Conservation (phyloP, 2,113 vertebrate species). For the Gymnocephalus cernua region DNA sequence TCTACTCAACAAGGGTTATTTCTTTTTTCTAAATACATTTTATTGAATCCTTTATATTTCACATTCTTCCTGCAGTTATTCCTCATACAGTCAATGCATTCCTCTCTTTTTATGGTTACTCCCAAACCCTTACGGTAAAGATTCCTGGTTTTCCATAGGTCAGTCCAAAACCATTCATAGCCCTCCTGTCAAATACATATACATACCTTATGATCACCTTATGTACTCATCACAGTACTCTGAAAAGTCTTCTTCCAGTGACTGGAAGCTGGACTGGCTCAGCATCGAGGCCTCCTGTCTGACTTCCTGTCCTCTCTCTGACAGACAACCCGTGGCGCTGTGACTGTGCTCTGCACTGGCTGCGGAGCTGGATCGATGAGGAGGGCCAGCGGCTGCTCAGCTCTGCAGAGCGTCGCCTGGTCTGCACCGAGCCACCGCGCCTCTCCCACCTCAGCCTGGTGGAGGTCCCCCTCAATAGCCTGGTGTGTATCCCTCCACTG, state of each 20-base stretch:
- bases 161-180: not conserved
- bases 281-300: not conserved
- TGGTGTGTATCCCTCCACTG: constrained; percentile 91
- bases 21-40: not conserved
- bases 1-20: not conserved
- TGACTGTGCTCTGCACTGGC: constrained; percentile 92
- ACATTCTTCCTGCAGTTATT: not conserved
- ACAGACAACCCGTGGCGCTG: constrained; percentile 93
- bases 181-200: not conserved
- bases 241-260: not conserved
- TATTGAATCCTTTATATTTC: not conserved
- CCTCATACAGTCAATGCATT: not conserved
- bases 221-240: not conserved
- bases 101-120: not conserved
- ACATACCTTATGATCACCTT: not conserved
- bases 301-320: constrained; percentile 13
- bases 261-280: not conserved
- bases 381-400: constrained; percentile 89
- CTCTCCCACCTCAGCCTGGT: constrained; percentile 88
- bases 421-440: constrained; percentile 89
- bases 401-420: constrained; percentile 86
- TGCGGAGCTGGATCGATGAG: constrained; percentile 89
- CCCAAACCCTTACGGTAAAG: not conserved
- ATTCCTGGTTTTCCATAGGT: not conserved
- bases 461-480: constrained; percentile 88